phyloP scores from a whole-genome alignment of 2,113 vertebrate species.

The Thamnaconus septentrionalis region DNA sequence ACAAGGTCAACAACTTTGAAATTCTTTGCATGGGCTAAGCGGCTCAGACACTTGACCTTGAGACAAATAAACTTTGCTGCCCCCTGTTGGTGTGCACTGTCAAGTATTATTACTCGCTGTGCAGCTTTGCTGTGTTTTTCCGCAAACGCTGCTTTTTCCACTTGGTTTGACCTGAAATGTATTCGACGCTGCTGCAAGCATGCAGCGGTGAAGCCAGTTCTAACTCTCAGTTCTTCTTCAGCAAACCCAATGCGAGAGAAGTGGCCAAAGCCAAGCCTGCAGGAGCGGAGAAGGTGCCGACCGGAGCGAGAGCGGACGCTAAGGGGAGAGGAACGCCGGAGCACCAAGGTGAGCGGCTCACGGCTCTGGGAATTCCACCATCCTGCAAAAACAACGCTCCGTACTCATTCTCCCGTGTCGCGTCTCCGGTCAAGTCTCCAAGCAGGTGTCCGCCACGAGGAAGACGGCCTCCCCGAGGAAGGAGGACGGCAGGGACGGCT shows the following conservation, averaged over 20 bases:
- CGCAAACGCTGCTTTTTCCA: too few species aligned
- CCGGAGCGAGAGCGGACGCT: constrained; percentile 66
- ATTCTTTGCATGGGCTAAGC: constrained; percentile 8
- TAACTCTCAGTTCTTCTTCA: constrained; percentile 36
- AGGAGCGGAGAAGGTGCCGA: constrained; percentile 75
- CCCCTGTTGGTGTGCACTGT: constrained; percentile 33
- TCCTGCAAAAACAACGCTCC: not conserved
- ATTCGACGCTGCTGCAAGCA: too few species aligned
- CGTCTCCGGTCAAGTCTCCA: constrained; percentile 73
- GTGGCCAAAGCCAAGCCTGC: constrained; percentile 70
- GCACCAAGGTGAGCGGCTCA: constrained; percentile 78
- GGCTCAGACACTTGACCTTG: constrained; percentile 27
- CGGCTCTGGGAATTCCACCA: not conserved
- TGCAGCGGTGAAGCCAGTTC: too few species aligned
- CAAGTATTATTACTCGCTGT: constrained; percentile 4
- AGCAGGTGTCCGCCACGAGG: constrained; percentile 71
- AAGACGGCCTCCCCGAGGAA: constrained; percentile 85
- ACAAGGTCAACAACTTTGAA: constrained; percentile 26
- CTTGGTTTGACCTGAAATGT: too few species aligned
- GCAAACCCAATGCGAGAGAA: constrained; percentile 76
- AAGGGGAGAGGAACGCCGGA: constrained; percentile 80
- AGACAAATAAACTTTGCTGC: constrained; percentile 18
- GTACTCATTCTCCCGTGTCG: constrained; percentile 2
- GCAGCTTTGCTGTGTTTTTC: not conserved
- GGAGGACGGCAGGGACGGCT: constrained; percentile 77